Percentiles rank a stretch among this genome's conserved stretches.
Evolutionary conservation across 2,888 invertebrate species (phyloP).

Genomic region (Nomada fabriciana): DNA sequence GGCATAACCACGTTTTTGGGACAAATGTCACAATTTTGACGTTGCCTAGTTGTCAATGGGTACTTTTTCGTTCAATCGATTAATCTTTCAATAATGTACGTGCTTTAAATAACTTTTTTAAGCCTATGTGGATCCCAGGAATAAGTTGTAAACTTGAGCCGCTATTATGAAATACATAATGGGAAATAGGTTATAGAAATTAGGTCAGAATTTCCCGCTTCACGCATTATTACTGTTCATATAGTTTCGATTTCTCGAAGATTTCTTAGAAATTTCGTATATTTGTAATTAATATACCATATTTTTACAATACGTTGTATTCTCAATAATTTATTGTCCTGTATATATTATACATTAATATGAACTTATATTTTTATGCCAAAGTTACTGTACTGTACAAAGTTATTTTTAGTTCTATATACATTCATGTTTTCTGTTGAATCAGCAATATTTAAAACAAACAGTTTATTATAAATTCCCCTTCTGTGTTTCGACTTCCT

Average conservation of each 20-base stretch:
- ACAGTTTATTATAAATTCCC: neutral
- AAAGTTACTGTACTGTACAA: too few species aligned
- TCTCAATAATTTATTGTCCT: slow-evolving; percentile 16
- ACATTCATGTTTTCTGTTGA: too few species aligned
- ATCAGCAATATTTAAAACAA: neutral
- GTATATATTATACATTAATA: neutral
- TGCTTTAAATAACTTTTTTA: neutral
- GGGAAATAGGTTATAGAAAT: slow-evolving; percentile 19
- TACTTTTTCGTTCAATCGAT: neutral
- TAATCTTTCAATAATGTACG: neutral
- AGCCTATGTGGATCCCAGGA: neutral
- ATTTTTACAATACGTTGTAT: slow-evolving; percentile 13
- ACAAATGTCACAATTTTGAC: slow-evolving; percentile 63
- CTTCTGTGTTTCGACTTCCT: slow-evolving; percentile 17
- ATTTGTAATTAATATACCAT: neutral
- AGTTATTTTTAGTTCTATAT: neutral
- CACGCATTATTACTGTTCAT: neutral
- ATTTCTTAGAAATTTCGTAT: neutral
- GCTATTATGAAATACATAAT: neutral
- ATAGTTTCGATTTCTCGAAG: neutral
- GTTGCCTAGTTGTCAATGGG: slow-evolving; percentile 3
- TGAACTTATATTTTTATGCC: neutral
- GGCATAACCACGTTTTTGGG: slow-evolving; percentile 40
- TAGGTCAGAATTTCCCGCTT: slow-evolving; percentile 24
- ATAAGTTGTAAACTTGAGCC: neutral